Evolutionary conservation across 1,140 invertebrate species (phyloP).

Genomic region (Cardiocondyla obscurior): DNA sequence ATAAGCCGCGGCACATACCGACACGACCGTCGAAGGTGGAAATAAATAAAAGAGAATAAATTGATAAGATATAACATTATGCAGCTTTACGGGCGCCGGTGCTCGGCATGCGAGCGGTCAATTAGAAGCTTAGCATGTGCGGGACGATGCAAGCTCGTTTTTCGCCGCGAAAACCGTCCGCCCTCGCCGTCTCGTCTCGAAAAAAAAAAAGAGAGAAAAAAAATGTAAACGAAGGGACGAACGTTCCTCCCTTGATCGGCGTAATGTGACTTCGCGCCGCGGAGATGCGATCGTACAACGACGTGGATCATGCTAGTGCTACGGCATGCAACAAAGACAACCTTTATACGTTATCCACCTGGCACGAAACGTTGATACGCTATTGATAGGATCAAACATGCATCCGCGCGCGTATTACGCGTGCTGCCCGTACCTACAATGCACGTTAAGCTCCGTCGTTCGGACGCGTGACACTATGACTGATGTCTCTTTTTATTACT

Average conservation of each 20-base stretch:
- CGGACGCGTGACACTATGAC: constrained; percentile 65
- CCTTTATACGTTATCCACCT: constrained; percentile 13
- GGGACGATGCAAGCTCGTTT: neutral
- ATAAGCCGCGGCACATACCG: neutral
- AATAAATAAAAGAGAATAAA: neutral
- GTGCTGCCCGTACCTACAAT: constrained; percentile 58
- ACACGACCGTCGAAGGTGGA: neutral
- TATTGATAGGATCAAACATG: constrained; percentile 69
- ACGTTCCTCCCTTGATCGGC: constrained; percentile 43
- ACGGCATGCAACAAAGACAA: constrained; percentile 5
- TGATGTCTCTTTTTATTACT: constrained; percentile 64
- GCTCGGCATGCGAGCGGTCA: constrained; percentile 34
- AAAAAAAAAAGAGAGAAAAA: no score
- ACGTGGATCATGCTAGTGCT: constrained; percentile 44
- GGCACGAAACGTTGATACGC: constrained; percentile 65
- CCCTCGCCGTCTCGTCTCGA: constrained; percentile 3
- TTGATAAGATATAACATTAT: constrained; percentile 34
- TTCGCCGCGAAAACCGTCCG: constrained; percentile 6
- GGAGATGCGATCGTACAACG: constrained; percentile 62
- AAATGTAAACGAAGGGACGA: constrained; percentile 29
- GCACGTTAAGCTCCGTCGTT: constrained; percentile 51
- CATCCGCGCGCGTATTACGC: constrained; percentile 67
- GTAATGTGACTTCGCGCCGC: constrained; percentile 33
- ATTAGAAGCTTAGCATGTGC: constrained; percentile 13
- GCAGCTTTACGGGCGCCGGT: neutral